Percentiles rank a stretch among this genome's conserved stretches.
phyloP scores from a whole-genome alignment of 37 sponge, comb jelly and placozoan species.

The Ianthella basta region DNA sequence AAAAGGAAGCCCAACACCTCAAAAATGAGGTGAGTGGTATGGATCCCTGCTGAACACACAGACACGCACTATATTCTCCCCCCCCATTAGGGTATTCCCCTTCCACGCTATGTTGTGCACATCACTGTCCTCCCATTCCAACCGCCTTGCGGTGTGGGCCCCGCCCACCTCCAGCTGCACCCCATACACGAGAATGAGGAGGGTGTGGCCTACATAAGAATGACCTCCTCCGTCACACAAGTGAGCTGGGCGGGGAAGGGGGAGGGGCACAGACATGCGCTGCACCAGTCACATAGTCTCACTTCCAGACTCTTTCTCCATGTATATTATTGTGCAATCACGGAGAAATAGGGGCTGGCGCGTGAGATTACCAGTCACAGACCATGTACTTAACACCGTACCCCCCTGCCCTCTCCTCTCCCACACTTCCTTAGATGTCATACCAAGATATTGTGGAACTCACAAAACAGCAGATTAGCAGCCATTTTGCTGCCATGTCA shows the following conservation, averaged over 20 bases:
- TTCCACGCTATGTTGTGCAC: slow-evolving; percentile 57
- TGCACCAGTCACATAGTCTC: too few species aligned
- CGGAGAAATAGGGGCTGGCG: too few species aligned
- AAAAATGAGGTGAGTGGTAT: slow-evolving; percentile 13
- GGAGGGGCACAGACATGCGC: too few species aligned
- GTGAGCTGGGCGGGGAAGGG: neutral
- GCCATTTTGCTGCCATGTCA: slow-evolving; percentile 30
- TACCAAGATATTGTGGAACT: slow-evolving; percentile 64
- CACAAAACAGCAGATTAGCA: slow-evolving; percentile 35
- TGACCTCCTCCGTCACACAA: slow-evolving; percentile 37
- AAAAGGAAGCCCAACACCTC: slow-evolving; percentile 16
- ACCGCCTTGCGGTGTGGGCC: neutral
- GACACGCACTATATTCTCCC: neutral
- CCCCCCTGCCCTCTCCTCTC: neutral
- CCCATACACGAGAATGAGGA: slow-evolving; percentile 68
- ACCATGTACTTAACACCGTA: neutral
- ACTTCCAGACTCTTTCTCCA: too few species aligned
- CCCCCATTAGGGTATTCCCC: slow-evolving; percentile 25
- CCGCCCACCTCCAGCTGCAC: slow-evolving; percentile 34
- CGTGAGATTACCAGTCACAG: too few species aligned
- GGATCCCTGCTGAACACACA: neutral
- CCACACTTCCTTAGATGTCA: slow-evolving; percentile 23
- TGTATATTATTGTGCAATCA: too few species aligned
- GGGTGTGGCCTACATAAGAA: slow-evolving; percentile 55
- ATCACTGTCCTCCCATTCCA: slow-evolving; percentile 50